A percentile compares a stretch with the other conserved stretches of the same genome.
These are phyloP conservation scores for Scaptodrosophila latifasciaeformis DNA, from an alignment of 2,888 invertebrate genomes.

Conservation along the genomic window DNA sequence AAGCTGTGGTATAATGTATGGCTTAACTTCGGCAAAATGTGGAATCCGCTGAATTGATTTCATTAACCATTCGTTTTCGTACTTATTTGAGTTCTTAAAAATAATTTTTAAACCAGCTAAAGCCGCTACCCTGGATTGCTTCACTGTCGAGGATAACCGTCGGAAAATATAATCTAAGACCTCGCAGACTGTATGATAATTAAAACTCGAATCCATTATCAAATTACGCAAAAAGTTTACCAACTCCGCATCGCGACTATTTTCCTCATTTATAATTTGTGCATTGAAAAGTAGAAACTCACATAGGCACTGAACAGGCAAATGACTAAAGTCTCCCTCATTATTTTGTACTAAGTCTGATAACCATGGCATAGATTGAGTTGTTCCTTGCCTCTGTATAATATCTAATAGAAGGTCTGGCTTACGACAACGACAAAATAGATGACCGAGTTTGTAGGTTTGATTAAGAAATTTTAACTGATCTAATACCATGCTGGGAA, in stretches of 20 bases:
- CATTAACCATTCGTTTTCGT: constrained; percentile 78
- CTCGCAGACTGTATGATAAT: constrained; percentile 83
- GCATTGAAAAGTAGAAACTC: constrained; percentile 90
- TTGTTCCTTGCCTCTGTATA: constrained; percentile 91
- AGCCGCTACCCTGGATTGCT: constrained; percentile 85
- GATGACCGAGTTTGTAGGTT: constrained; percentile 88
- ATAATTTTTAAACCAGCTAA: constrained; percentile 82
- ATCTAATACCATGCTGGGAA: constrained; percentile 86
- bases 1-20: constrained; percentile 83
- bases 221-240: constrained; percentile 78
- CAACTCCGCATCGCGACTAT: constrained; percentile 82
- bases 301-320: constrained; percentile 98
- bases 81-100: constrained; percentile 75
- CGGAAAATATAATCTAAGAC: constrained; percentile 89
- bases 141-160: constrained; percentile 87
- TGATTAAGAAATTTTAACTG: constrained; percentile 86
- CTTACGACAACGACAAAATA: constrained; percentile 90
- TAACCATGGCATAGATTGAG: constrained; percentile 97
- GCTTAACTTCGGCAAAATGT: constrained; percentile 84
- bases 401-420: constrained; percentile 95
- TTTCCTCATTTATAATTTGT: constrained; percentile 81
- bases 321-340: constrained; percentile 84
- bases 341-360: constrained; percentile 94
- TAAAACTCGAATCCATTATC: constrained; percentile 76
- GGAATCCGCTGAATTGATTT: constrained; percentile 83